These are phyloP conservation scores for Anoplius nigerrimus DNA, from an alignment of 2,888 invertebrate species.

Conservation along the genomic window DNA sequence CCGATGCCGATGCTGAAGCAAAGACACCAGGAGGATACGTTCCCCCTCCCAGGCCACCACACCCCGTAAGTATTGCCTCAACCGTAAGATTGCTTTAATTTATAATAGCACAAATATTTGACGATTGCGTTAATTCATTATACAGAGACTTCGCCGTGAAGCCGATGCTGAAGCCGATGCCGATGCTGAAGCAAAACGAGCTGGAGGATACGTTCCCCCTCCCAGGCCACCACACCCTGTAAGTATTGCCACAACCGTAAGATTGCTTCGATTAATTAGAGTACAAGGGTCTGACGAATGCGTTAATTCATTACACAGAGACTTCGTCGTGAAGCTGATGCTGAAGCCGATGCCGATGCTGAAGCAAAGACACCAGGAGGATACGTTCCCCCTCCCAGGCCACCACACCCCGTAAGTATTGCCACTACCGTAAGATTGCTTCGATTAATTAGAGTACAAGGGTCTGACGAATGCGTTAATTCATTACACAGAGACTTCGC, in stretches of 20 bases:
- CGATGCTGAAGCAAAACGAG: too few relatives aligned
- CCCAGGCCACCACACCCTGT: too few relatives aligned
- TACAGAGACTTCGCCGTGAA: too few relatives aligned
- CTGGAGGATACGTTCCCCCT: too few relatives aligned
- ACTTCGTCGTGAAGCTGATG: not conserved
- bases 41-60: not conserved
- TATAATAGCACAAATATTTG: too few relatives aligned
- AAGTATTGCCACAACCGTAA: too few relatives aligned
- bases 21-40: not conserved
- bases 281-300: too few relatives aligned
- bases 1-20: constrained; percentile 19
- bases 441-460: not conserved
- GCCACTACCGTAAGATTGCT: not conserved
- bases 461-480: not conserved
- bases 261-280: too few relatives aligned
- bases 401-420: constrained; percentile 23
- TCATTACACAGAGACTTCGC: not conserved
- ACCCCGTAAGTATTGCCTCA: constrained; percentile 35
- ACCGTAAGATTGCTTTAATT: too few relatives aligned
- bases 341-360: not conserved
- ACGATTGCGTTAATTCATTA: too few relatives aligned
- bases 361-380: not conserved
- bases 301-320: not conserved
- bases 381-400: constrained; percentile 7
- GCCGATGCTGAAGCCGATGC: too few relatives aligned